A percentile compares a stretch with the other conserved stretches of the same genome.
These are phyloP conservation scores for Zelostemma sp. DNA, from an alignment of 1,140 invertebrate genomes.

Conservation along the genomic window DNA sequence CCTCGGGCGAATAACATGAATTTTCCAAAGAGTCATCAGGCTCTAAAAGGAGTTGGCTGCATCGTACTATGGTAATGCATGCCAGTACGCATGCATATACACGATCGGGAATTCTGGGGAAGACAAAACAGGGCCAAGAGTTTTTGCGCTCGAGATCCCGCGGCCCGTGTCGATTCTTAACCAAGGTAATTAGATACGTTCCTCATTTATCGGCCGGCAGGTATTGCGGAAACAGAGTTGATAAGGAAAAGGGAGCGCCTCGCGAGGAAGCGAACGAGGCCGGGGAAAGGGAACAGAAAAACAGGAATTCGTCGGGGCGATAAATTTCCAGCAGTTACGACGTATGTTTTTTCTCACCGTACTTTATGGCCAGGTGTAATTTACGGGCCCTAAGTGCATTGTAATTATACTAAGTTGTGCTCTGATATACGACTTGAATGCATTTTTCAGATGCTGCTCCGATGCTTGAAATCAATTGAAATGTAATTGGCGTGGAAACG, in stretches of 20 bases:
- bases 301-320: constrained; percentile 30
- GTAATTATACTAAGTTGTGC: constrained; percentile 34
- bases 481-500: constrained; percentile 7
- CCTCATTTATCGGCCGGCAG: not conserved
- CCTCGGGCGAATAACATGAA: constrained; percentile 42
- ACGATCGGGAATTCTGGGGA: not conserved
- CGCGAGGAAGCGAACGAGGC: not conserved
- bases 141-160: constrained; percentile 1
- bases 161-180: constrained; percentile 33
- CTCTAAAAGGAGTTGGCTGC: constrained; percentile 12
- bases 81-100: not conserved
- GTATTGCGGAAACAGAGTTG: constrained; percentile 9
- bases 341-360: constrained; percentile 29
- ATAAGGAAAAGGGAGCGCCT: constrained; percentile 34
- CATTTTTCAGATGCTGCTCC: not conserved
- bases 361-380: constrained; percentile 35
- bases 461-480: constrained; percentile 16
- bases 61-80: not conserved
- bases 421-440: constrained; percentile 31
- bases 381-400: constrained; percentile 33
- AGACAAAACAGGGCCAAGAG: not conserved
- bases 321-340: constrained; percentile 41
- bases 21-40: constrained; percentile 33
- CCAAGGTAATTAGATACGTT: constrained; percentile 38
- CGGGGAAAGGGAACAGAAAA: constrained; percentile 30